Base-by-base conservation (phyloP, 2,888 invertebrate species). In the Alsophila aescularia region DNA sequence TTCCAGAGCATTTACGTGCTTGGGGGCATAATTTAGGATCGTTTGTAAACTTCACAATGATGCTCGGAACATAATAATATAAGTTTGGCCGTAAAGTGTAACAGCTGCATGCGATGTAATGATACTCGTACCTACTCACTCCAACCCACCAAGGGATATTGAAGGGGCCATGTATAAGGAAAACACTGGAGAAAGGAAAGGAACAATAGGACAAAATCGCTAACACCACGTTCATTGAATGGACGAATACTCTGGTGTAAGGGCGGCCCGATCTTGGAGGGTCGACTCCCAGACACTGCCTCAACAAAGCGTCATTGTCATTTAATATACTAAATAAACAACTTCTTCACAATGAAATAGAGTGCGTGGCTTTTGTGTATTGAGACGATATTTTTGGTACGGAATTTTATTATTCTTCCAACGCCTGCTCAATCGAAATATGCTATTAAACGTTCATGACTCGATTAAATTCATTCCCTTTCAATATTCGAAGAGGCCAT, bases 71-170 rank as follows among this genome's bases (percentile, higher is more conserved):
- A 81, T 87, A 85, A 83, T 87, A 83, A 86, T 83, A 83, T 78
- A 87, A 89, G 85, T 89, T 89, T 60, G 75, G 69, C 69, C 80
- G 80, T 85, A 85, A 89, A 87, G 66, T 77, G 89, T 87, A 88
- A 87, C 90, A 87, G 86, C 87, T 88, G 87, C 80, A 80, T 80
- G 80, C 73, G 69, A 75, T 77, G 78, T 83, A 85, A 86, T 82
- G 82, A 83, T 85, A n/a, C n/a, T n/a, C n/a, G n/a, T n/a, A 78
- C 75, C 59, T 62, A 77, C 75, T 39, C 15, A 15, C 14, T 24
- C 29, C 16, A n/a, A 36, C 29, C 21, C 36, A 16, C 24, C 45
- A 35, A 55, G 39, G 75, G 77, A 79, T 77, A 83, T 85, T 81
- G 76, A 82, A 80, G 69, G 77, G 73, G 73, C 70, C 61, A 64